Conservation (phyloP, 2,888 invertebrate species). For the Lingula anatina region DNA sequence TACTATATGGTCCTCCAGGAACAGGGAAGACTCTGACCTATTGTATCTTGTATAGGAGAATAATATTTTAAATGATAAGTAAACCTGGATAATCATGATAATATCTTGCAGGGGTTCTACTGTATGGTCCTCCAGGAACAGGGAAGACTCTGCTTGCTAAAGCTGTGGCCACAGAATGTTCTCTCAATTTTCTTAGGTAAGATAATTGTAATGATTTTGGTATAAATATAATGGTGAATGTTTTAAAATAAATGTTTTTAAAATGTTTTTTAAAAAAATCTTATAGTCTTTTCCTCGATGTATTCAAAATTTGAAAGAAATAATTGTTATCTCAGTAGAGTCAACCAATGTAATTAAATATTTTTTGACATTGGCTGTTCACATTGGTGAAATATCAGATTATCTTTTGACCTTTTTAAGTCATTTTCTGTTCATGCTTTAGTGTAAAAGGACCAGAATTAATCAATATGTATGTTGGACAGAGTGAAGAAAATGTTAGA, state of each 20-base stretch:
- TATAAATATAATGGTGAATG: too few relatives aligned
- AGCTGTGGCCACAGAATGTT: slow-evolving; percentile 95
- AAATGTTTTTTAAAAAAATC: too few relatives aligned
- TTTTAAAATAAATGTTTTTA: too few relatives aligned
- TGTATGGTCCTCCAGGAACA: slow-evolving; percentile 57
- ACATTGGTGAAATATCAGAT: too few relatives aligned
- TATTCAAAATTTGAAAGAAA: too few relatives aligned
- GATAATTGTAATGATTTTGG: too few relatives aligned
- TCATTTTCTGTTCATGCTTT: slow-evolving; percentile 9
- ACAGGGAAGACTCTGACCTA: slow-evolving; percentile 81
- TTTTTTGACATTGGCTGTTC: too few relatives aligned
- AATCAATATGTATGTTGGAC: slow-evolving; percentile 98
- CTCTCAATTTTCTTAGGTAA: slow-evolving; percentile 79
- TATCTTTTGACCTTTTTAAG: not conserved
- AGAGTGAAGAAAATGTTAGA: slow-evolving; percentile 95
- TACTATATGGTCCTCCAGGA: slow-evolving; percentile 56
- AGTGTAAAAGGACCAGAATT: slow-evolving; percentile 94
- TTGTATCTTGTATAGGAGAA: slow-evolving; percentile 97
- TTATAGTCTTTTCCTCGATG: too few relatives aligned
- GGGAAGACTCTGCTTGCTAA: slow-evolving; percentile 92
- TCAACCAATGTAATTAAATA: too few relatives aligned
- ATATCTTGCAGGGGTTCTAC: slow-evolving; percentile 54
- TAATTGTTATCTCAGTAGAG: too few relatives aligned
- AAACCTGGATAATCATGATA: slow-evolving; percentile 81
- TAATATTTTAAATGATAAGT: slow-evolving; percentile 94